Evolutionary conservation across 2,888 invertebrate genomes (phyloP).

Genomic region (Candidula unifasciata): DNA sequence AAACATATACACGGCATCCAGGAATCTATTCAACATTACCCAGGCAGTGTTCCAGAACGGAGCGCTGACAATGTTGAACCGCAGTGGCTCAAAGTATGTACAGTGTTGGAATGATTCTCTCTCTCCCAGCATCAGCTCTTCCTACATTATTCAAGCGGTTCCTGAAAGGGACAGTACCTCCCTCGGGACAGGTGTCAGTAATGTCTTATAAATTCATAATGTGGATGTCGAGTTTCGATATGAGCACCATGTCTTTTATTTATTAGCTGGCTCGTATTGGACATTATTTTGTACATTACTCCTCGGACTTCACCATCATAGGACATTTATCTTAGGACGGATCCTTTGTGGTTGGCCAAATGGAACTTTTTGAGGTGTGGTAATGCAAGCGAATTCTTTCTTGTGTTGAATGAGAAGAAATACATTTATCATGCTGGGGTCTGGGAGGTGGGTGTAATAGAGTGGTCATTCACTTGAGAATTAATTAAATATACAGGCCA

Average conservation of each 20-base stretch:
- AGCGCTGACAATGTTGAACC: conserved; percentile 4
- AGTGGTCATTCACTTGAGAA: no score
- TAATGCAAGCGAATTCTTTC: no score
- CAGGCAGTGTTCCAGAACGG: neutral
- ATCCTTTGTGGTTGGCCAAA: neutral
- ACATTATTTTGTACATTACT: conserved; percentile 20
- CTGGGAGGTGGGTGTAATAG: no score
- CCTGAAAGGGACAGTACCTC: conserved; percentile 14
- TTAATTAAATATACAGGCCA: no score
- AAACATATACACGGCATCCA: neutral
- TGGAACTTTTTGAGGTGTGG: neutral
- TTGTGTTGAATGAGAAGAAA: no score
- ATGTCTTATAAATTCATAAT: conserved; percentile 39
- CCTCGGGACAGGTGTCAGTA: conserved; percentile 35
- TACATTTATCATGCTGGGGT: no score
- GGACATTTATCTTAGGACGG: neutral
- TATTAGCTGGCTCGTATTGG: conserved; percentile 31
- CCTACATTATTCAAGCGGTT: conserved; percentile 35
- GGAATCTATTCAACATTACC: neutral
- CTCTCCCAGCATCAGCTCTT: neutral
- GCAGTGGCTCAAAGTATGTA: neutral
- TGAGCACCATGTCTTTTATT: conserved; percentile 28
- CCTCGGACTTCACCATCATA: neutral
- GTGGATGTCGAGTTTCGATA: conserved; percentile 18
- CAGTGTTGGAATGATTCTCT: neutral